These are phyloP conservation scores for Nephila pilipes DNA, from an alignment of 1,140 invertebrate species.

Conservation along the genomic window DNA sequence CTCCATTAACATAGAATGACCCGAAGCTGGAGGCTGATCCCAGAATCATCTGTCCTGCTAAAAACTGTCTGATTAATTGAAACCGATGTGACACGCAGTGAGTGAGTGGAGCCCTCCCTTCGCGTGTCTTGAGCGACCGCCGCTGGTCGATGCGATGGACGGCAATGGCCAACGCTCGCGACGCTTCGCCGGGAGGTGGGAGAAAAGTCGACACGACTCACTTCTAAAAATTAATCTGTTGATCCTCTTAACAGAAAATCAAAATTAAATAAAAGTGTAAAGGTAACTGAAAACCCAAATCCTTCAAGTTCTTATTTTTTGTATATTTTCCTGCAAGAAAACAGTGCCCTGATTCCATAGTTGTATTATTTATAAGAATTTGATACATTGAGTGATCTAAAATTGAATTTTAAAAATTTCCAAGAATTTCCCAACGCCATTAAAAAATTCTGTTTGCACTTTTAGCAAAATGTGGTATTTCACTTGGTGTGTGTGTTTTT, in stretches of 20 bases:
- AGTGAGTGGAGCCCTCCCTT: constrained; percentile 33
- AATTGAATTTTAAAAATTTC: too few relatives aligned
- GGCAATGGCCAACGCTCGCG: not conserved
- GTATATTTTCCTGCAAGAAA: too few relatives aligned
- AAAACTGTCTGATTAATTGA: constrained; percentile 26
- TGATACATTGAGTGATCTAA: too few relatives aligned
- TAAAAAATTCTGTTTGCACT: too few relatives aligned
- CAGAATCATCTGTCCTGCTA: not conserved
- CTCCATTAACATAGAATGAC: not conserved
- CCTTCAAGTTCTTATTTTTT: too few relatives aligned
- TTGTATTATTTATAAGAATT: too few relatives aligned
- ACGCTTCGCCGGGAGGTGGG: not conserved
- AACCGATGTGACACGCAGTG: not conserved
- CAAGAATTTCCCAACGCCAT: too few relatives aligned
- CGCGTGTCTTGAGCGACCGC: not conserved
- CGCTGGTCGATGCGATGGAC: not conserved
- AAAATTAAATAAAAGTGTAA: too few relatives aligned
- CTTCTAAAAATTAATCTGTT: not conserved
- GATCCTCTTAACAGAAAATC: not conserved
- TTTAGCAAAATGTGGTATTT: too few relatives aligned
- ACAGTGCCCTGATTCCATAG: too few relatives aligned
- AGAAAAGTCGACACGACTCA: not conserved
- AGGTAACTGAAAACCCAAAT: too few relatives aligned
- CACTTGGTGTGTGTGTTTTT: too few relatives aligned
- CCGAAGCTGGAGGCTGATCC: not conserved